A percentile compares a stretch with the other conserved stretches of the same genome.
phyloP scores from a whole-genome alignment of 2,113 vertebrate species.

The Brevimyrus niger region DNA sequence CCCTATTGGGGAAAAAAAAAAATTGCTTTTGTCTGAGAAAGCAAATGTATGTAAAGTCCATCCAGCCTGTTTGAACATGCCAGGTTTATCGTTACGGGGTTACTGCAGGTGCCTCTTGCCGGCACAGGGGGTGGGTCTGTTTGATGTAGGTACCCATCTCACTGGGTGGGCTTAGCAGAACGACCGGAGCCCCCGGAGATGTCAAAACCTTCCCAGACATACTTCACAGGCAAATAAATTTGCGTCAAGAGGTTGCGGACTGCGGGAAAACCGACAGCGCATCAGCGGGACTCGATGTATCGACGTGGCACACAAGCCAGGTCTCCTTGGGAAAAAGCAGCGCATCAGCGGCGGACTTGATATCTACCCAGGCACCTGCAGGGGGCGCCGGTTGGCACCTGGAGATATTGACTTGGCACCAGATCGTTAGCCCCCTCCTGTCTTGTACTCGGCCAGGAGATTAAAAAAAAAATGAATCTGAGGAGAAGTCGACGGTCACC shows the following conservation, averaged over 20 bases:
- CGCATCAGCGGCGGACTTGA: conserved; percentile 33
- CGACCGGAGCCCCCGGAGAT: not conserved
- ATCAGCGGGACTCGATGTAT: conserved; percentile 32
- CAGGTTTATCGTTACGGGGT: not conserved
- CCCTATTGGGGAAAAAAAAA: not conserved
- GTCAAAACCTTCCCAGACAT: conserved; percentile 10
- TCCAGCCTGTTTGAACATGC: not conserved
- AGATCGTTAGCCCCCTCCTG: conserved; percentile 35
- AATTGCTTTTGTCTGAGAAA: not conserved
- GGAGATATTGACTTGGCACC: conserved; percentile 37
- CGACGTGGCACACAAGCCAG: conserved; percentile 19
- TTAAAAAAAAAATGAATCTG: not conserved
- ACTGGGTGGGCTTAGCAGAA: conserved; percentile 1
- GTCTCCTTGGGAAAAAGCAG: conserved; percentile 33
- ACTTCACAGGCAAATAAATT: conserved; percentile 19
- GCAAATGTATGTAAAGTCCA: not conserved
- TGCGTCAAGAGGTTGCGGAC: conserved; percentile 7
- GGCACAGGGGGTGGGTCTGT: not conserved
- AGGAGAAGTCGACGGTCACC: not conserved
- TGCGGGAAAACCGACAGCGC: not conserved
- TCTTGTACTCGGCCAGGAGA: conserved; percentile 27
- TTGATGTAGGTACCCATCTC: not conserved
- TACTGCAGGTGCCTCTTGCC: not conserved
- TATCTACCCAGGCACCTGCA: conserved; percentile 28
- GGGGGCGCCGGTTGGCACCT: conserved; percentile 41